Percentiles rank a stretch among this genome's conserved stretches.
These are phyloP conservation scores for Zaprionus lachaisei DNA, from an alignment of 1,140 invertebrate species.

Conservation along the genomic window DNA sequence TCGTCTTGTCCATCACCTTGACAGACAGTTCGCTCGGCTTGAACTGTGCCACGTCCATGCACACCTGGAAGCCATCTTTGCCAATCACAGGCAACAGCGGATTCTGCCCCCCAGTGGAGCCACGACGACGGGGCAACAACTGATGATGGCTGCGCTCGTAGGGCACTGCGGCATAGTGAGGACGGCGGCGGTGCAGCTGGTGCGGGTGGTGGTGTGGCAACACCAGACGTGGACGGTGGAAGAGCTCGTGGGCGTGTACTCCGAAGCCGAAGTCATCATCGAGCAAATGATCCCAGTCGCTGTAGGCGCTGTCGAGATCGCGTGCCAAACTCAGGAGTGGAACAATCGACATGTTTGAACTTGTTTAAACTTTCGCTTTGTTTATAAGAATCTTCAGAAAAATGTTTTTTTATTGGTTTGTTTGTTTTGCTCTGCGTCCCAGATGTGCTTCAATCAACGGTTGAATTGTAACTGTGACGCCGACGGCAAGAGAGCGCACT, in stretches of 20 bases:
- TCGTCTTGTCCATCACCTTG: slow-evolving; percentile 89
- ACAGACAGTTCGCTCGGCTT: slow-evolving; percentile 92
- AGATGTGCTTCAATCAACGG: slow-evolving; percentile 14
- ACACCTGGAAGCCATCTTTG: slow-evolving; percentile 88
- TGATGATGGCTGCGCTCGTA: slow-evolving; percentile 57
- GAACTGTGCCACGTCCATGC: slow-evolving; percentile 94
- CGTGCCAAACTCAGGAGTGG: slow-evolving; percentile 73
- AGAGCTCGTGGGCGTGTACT: slow-evolving; percentile 73
- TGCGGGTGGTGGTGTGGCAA: slow-evolving; percentile 50
- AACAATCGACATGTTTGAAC: slow-evolving; percentile 77
- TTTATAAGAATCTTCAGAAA: neutral
- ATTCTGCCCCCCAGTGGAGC: slow-evolving; percentile 26
- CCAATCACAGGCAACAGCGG: slow-evolving; percentile 77
- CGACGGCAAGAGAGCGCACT: slow-evolving; percentile 9
- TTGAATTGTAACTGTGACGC: slow-evolving; percentile 31
- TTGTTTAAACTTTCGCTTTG: slow-evolving; percentile 15
- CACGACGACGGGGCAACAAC: slow-evolving; percentile 43
- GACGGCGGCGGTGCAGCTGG: slow-evolving; percentile 44
- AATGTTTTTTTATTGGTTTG: slow-evolving; percentile 12
- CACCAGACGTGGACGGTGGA: slow-evolving; percentile 66
- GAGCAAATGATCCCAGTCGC: slow-evolving; percentile 60
- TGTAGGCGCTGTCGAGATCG: slow-evolving; percentile 61
- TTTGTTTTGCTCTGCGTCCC: neutral
- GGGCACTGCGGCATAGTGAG: slow-evolving; percentile 37
- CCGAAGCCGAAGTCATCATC: slow-evolving; percentile 82